Percentiles rank a stretch among this genome's conserved stretches.
phyloP scores from a whole-genome alignment of 2,888 invertebrate species.

The Trichogramma dendrolimi region DNA sequence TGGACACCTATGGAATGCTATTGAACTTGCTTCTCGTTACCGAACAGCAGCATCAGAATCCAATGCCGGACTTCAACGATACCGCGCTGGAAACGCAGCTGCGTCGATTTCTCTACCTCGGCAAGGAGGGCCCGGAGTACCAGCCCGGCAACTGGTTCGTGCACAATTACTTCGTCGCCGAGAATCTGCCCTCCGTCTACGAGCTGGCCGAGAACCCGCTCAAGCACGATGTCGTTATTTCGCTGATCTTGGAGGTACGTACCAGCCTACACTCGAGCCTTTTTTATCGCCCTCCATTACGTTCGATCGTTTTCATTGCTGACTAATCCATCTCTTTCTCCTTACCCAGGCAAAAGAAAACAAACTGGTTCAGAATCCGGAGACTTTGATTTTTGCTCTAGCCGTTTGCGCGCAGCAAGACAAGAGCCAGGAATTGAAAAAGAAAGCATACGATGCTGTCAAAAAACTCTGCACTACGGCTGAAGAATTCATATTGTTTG shows the following conservation, averaged over 20 bases:
- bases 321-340: too few species aligned
- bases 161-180: conserved; percentile 54
- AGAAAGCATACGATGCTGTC: conserved; percentile 56
- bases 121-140: conserved; percentile 56
- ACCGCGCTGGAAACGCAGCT: conserved; percentile 49
- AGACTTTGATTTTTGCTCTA: conserved; percentile 62
- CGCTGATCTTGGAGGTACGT: conserved; percentile 22
- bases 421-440: conserved; percentile 51
- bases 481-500: conserved; percentile 63
- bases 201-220: conserved; percentile 38
- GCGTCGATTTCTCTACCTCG: conserved; percentile 56
- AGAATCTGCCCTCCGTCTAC: conserved; percentile 51
- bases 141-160: conserved; percentile 58
- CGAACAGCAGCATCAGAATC: conserved; percentile 7
- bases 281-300: background rate
- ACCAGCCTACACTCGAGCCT: background rate
- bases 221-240: conserved; percentile 20
- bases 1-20: conserved; percentile 14
- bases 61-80: conserved; percentile 28
- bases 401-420: conserved; percentile 58
- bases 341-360: conserved; percentile 42
- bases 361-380: conserved; percentile 56
- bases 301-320: too few species aligned
- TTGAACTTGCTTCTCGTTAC: conserved; percentile 7
- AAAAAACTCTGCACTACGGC: conserved; percentile 60